Evolutionary conservation across 2,113 vertebrate species (phyloP).

Genomic region (Axis porcinus): DNA sequence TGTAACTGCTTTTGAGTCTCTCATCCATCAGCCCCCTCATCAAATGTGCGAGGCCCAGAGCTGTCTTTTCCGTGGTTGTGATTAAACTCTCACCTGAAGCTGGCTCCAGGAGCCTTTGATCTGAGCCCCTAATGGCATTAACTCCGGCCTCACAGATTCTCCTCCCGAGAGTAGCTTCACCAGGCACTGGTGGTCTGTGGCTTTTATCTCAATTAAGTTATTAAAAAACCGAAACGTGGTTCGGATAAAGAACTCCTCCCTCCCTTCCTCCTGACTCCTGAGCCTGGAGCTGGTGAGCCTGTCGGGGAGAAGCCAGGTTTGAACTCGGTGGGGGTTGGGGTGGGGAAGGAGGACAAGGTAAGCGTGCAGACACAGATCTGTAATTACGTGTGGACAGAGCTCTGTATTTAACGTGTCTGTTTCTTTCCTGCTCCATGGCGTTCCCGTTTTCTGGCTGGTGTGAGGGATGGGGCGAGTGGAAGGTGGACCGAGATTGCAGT

Average conservation of each 20-base stretch:
- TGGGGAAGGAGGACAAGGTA: neutral
- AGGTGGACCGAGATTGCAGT: rapidly evolving
- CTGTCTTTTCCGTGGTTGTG: neutral
- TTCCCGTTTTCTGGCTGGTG: neutral
- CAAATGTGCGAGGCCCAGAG: neutral
- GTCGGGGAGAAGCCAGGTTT: neutral
- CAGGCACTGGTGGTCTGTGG: neutral
- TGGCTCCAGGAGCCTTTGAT: neutral
- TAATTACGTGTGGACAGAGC: rapidly evolving
- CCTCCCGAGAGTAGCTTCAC: rapidly evolving
- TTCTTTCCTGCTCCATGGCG: rapidly evolving
- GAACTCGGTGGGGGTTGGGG: neutral
- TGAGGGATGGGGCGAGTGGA: neutral
- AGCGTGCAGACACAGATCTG: rapidly evolving
- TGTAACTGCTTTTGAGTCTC: neutral
- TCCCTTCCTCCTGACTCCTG: neutral
- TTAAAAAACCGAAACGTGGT: neutral
- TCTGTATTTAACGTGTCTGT: neutral
- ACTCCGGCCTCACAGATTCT: too few relatives aligned
- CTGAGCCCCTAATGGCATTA: neutral
- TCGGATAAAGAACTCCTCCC: neutral
- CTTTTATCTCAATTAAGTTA: neutral
- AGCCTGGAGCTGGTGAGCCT: neutral
- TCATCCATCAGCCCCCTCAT: neutral
- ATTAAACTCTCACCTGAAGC: neutral